Evolutionary conservation across 1,140 invertebrate genomes (phyloP).

Genomic region (Bombus huntii): DNA sequence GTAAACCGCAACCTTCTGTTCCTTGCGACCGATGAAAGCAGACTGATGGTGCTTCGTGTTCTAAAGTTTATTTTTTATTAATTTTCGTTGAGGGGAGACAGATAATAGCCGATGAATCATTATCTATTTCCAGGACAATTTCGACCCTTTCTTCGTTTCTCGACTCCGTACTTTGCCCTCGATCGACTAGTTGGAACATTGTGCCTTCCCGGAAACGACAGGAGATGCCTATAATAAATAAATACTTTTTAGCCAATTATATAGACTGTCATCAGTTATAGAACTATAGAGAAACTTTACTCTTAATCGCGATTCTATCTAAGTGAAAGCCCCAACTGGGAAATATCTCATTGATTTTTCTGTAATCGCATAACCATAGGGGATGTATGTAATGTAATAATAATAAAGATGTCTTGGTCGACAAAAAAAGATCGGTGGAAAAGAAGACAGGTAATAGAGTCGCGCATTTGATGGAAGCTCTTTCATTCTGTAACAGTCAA

Average conservation of each 20-base stretch:
- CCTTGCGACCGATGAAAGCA: background rate
- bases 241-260: background rate
- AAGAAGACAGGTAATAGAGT: background rate
- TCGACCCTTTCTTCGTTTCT: background rate
- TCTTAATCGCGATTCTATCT: background rate
- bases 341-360: background rate
- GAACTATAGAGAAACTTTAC: background rate
- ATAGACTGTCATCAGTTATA: background rate
- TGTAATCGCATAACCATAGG: background rate
- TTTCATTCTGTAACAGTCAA: background rate
- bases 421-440: background rate
- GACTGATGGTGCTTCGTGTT: background rate
- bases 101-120: background rate
- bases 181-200: background rate
- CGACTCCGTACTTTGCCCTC: background rate
- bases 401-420: background rate
- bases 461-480: background rate
- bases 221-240: background rate
- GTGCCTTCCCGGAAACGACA: background rate
- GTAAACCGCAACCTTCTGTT: background rate
- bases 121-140: background rate
- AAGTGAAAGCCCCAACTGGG: background rate
- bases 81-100: background rate
- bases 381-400: background rate
- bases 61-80: constrained; percentile 26